These are phyloP conservation scores for Pionites leucogaster DNA, from an alignment of 2,113 vertebrate genomes.

Conservation along the genomic window DNA sequence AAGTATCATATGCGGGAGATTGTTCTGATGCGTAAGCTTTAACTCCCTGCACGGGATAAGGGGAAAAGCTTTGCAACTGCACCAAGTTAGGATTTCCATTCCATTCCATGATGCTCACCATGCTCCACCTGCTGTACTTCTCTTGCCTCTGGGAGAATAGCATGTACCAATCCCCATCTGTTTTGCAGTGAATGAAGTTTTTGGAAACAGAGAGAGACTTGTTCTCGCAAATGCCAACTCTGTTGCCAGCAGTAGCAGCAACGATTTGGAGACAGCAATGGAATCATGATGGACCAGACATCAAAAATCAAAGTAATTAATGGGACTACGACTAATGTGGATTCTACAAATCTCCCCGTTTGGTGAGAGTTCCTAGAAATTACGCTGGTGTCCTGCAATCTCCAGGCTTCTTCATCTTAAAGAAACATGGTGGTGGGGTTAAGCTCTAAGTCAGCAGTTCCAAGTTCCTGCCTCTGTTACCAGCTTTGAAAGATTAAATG, in stretches of 20 bases:
- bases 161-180: neutral
- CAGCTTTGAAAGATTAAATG: neutral
- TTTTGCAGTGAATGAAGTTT: constrained; percentile 85
- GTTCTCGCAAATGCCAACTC: constrained; percentile 68
- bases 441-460: neutral
- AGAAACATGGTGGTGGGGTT: neutral
- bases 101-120: neutral
- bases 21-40: neutral
- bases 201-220: constrained; percentile 85
- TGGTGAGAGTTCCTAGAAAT: neutral
- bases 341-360: neutral
- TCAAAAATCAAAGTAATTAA: neutral
- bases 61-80: neutral
- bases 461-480: neutral
- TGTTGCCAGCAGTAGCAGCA: constrained; percentile 41
- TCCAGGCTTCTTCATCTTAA: neutral
- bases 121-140: neutral
- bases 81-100: neutral
- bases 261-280: constrained; percentile 67
- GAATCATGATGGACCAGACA: constrained; percentile 54
- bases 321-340: neutral
- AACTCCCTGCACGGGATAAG: neutral
- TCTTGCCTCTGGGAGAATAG: neutral
- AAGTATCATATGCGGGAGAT: neutral
- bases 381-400: neutral